A percentile compares a stretch with the other conserved stretches of the same genome.
These are phyloP conservation scores for Serranus cabrilla DNA, from an alignment of 2,797 vertebrate genomes.

Conservation along the genomic window DNA sequence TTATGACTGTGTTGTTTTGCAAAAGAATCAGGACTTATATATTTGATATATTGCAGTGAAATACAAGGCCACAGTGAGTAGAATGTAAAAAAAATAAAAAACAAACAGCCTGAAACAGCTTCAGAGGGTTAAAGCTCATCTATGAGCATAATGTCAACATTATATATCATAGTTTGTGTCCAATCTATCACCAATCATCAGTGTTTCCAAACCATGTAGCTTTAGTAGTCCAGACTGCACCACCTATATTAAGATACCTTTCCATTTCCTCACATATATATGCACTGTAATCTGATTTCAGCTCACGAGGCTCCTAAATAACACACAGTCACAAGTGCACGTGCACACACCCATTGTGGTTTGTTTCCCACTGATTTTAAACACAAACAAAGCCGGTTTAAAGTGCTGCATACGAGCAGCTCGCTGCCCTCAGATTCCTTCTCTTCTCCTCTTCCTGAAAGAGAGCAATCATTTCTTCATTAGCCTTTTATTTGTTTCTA, in stretches of 20 bases:
- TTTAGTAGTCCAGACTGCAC: not conserved
- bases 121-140: not conserved
- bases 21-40: no score
- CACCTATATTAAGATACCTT: not conserved
- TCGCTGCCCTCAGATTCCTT: constrained; percentile 58
- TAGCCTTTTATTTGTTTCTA: constrained; percentile 88
- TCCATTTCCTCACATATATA: not conserved
- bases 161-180: not conserved
- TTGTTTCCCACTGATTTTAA: constrained; percentile 39
- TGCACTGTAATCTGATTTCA: not conserved
- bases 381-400: constrained; percentile 20
- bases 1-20: no score
- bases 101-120: no score
- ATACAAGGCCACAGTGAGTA: no score
- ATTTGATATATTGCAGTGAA: no score
- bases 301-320: constrained; percentile 9
- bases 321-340: constrained; percentile 1
- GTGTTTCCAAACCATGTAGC: not conserved
- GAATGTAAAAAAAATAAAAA: no score
- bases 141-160: not conserved
- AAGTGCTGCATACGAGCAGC: constrained; percentile 45
- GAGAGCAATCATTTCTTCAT: constrained; percentile 90
- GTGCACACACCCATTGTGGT: constrained; percentile 24
- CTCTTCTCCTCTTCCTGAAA: constrained; percentile 68
- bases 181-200: not conserved